These are phyloP conservation scores for Myodes glareolus DNA, from an alignment of 2,113 vertebrate species.

Conservation along the genomic window DNA sequence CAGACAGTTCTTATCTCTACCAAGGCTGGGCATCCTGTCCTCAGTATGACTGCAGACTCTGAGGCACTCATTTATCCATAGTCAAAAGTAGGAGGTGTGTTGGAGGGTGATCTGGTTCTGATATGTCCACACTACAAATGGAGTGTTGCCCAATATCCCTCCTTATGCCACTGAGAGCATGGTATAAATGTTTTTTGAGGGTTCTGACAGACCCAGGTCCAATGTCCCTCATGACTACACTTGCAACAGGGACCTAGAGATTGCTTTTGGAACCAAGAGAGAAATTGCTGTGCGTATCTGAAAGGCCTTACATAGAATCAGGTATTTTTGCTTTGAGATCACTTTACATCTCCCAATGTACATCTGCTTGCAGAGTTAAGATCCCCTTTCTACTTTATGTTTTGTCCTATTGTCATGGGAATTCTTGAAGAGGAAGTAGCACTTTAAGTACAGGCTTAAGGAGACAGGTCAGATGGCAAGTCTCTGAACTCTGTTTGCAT, in stretches of 20 bases:
- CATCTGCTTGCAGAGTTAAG: neutral
- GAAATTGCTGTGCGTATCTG: neutral
- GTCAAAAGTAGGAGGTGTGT: neutral
- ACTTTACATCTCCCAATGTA: neutral
- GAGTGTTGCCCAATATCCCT: neutral
- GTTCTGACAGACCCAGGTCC: no score
- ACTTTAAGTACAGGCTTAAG: neutral
- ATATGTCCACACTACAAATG: neutral
- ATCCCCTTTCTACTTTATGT: neutral
- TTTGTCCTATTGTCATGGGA: neutral
- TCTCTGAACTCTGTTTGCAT: neutral
- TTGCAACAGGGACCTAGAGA: no score
- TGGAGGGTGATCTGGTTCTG: neutral
- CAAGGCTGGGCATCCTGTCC: no score
- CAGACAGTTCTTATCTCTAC: no score
- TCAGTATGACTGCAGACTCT: no score
- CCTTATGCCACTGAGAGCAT: no score
- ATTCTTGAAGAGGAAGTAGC: neutral
- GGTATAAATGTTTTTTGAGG: no score
- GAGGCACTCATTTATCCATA: neutral
- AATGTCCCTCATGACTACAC: neutral
- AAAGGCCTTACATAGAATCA: neutral
- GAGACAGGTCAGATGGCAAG: neutral
- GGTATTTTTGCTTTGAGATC: neutral
- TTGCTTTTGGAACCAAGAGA: neutral